Evolutionary conservation across 2,888 invertebrate species (phyloP).

Genomic region (Eutolmus rufibarbis): DNA sequence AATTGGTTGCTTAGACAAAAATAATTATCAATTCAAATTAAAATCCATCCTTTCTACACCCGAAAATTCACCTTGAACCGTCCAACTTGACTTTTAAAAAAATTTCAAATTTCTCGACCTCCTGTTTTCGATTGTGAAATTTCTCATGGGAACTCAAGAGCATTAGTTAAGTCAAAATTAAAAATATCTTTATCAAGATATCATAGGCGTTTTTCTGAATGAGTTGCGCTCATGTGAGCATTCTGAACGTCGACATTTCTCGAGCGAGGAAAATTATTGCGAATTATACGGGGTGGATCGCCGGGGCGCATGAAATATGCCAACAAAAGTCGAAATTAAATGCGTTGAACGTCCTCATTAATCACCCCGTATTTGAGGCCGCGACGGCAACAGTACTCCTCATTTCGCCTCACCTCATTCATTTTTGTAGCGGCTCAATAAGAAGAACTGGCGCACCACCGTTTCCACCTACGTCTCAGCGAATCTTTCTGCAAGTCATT

Average conservation of each 20-base stretch:
- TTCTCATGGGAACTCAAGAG: neutral
- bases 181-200: neutral
- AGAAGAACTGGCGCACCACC: neutral
- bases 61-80: neutral
- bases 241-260: neutral
- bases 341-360: neutral
- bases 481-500: conserved; percentile 12
- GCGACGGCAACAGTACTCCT: neutral
- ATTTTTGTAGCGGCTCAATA: neutral
- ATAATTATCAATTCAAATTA: neutral
- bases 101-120: neutral
- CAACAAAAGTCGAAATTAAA: neutral
- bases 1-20: neutral
- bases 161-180: neutral
- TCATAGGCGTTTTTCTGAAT: neutral
- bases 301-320: neutral
- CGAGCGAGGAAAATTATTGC: neutral
- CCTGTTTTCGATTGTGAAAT: neutral
- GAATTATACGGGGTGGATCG: neutral
- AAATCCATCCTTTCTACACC: neutral
- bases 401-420: neutral
- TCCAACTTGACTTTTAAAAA: neutral
- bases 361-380: neutral
- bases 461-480: neutral
- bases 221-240: neutral